Evolutionary conservation across 2,113 vertebrate genomes (phyloP), one percentile per base, ranked within the genome.

Genomic region (Vimba vimba): DNA sequence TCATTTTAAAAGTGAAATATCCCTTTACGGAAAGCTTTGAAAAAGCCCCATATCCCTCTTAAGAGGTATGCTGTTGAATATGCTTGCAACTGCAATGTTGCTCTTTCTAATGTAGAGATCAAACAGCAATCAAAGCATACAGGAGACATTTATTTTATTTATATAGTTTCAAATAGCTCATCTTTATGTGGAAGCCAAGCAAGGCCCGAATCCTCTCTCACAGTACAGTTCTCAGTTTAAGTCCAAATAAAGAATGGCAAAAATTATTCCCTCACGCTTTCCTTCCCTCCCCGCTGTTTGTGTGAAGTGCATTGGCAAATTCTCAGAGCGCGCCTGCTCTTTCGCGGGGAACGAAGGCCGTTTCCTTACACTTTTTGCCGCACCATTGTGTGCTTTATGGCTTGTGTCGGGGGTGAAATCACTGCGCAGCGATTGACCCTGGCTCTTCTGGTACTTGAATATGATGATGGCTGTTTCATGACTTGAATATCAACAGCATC

Each of bases 381-480:
- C 94, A 87, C 93, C 94, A 96, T 95, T 95, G 95, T 96, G 93
- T 93, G 92, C 94, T 94, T 95, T 94, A 96, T 96, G 94, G 94
- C 86, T 94, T 94, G 94, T 94, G 87, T 90, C 92, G 89, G 88
- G 71, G 91, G 90, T 89, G 92, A 93, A 91, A 94, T 95, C 94
- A 92, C 94, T 93, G 92, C 94, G 94, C 91, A 93, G 94, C 92
- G 88, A 94, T 94, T 96, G 95, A 95, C 95, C 95, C 93, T 92
- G 91, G 90, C 91, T 95, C 92, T 94, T 95, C 93, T 94, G 94
- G 91, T 93, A 93, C 92, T 94, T 95, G 94, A 95, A 94, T 95
- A 94, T 94, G 94, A 95, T 95, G 94, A 96, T 96, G 94, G 91
- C 91, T 89, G 90, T 91, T 94, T 93, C 94, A 94, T 93, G 95